Evolutionary conservation across 1,140 invertebrate species (phyloP), one percentile per base, ranked within the genome.

Genomic region (Heliconius congener): DNA sequence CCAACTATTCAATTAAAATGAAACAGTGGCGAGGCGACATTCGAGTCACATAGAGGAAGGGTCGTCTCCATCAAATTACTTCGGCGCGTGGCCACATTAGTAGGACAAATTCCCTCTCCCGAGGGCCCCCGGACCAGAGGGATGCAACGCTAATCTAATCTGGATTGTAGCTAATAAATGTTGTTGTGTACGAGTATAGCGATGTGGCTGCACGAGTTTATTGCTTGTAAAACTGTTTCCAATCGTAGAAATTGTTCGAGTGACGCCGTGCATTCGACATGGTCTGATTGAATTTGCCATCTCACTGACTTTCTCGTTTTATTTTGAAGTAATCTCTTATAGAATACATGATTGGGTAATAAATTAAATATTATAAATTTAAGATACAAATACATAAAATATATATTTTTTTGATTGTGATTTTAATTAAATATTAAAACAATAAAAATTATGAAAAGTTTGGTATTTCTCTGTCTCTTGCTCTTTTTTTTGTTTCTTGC

Each of bases 221-320:
- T 94, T 87, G 93, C 91, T 91, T 93, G 91, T 93, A 93, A 94
- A 94, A 93, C 90, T 94, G 91, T 93, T 92, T 93, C 91, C 91
- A 93, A 94, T 94, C 89, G 91, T 82, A 87, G 90, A 88, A 90
- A 93, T 92, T 90, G 90, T 86, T 85, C 82, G 88, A 88, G 86
- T 91, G 88, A 90, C 90, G 85, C 84, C 77, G 82, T 85, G 81
- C 81, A 86, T 89, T 88, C 85, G 87, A 85, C 86, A 84, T 85
- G 82, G 86, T 82, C 85, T 89, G 89, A 93, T 93, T 92, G 88
- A 94, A 94, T 91, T 93, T 91, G 87, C 87, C 89, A 85, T 88
- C 85, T 88, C 83, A 87, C 83, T 88, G 84, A 71, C 74, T 84
- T 84, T 86, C 85, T 86, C 83, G 78, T 85, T 85, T 79, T 76